phyloP scores from a whole-genome alignment of 2,888 invertebrate genomes.

The Gibbula magus region DNA sequence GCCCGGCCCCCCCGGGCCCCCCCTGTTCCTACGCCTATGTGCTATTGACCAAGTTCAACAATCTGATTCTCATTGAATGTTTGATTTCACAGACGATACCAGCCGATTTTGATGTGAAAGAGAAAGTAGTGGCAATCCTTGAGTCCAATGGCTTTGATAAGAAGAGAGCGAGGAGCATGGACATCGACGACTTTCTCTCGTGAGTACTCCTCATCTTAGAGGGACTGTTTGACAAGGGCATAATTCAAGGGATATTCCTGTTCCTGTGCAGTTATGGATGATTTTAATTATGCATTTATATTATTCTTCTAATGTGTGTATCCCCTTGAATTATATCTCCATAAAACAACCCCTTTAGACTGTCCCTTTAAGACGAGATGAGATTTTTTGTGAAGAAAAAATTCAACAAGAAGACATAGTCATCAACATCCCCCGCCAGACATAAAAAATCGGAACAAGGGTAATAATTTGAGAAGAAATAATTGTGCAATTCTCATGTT shows the following conservation, averaged over 20 bases:
- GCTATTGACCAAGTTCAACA: too few relatives aligned
- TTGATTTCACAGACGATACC: conserved; percentile 80
- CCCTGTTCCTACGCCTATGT: too few relatives aligned
- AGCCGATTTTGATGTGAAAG: conserved; percentile 88
- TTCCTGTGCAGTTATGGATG: neutral
- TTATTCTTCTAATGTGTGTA: neutral
- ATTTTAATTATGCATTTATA: neutral
- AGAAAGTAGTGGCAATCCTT: conserved; percentile 86
- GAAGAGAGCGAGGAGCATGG: conserved; percentile 93
- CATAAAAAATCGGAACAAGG: too few relatives aligned
- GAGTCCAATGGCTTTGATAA: conserved; percentile 82
- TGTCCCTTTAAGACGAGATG: too few relatives aligned
- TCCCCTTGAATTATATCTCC: neutral
- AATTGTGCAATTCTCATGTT: too few relatives aligned
- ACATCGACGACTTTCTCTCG: conserved; percentile 94
- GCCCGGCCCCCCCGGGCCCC: too few relatives aligned
- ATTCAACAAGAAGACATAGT: too few relatives aligned
- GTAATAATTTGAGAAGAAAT: too few relatives aligned
- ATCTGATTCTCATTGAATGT: neutral
- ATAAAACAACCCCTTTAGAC: neutral
- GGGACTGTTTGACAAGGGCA: too few relatives aligned
- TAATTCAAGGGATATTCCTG: neutral
- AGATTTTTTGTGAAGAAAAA: too few relatives aligned
- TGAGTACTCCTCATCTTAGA: conserved; percentile 43
- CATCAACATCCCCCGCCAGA: too few relatives aligned